These are phyloP conservation scores for Galerucella calmariensis DNA, from an alignment of 2,888 invertebrate genomes.

Conservation along the genomic window DNA sequence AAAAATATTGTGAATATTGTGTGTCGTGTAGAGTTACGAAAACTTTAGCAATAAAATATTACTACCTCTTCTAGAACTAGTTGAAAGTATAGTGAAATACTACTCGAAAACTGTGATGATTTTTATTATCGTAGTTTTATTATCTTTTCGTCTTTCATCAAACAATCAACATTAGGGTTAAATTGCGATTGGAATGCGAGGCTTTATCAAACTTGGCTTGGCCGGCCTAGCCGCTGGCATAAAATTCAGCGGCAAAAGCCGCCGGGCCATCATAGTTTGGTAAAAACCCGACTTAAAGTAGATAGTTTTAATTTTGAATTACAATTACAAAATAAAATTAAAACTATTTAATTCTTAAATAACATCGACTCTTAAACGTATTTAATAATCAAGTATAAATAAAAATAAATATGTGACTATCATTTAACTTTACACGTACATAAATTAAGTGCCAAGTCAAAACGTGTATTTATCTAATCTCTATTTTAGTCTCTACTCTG, in stretches of 20 bases:
- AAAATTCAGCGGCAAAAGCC: too few species aligned
- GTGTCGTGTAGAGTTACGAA: not conserved
- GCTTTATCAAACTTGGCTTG: too few species aligned
- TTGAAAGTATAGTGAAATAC: not conserved
- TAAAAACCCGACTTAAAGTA: too few species aligned
- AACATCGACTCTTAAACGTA: too few species aligned
- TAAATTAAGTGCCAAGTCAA: not conserved
- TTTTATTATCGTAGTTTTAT: not conserved
- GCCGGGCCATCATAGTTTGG: too few species aligned
- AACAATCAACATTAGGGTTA: not conserved
- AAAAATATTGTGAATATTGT: not conserved
- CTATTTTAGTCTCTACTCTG: conserved; percentile 26
- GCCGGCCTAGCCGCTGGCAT: too few species aligned
- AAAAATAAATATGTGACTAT: not conserved
- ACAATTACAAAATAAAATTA: too few species aligned
- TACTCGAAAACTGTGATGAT: conserved; percentile 3
- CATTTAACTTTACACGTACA: not conserved
- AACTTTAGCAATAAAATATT: not conserved
- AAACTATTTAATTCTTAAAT: too few species aligned
- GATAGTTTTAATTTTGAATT: too few species aligned
- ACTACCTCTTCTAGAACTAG: conserved; percentile 2
- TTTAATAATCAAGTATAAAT: not conserved
- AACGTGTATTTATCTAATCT: conserved; percentile 6
- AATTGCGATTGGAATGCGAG: not conserved
- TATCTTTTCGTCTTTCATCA: not conserved